phyloP scores from a whole-genome alignment of 2,888 invertebrate species.

The Dorcus parallelipipedus region DNA sequence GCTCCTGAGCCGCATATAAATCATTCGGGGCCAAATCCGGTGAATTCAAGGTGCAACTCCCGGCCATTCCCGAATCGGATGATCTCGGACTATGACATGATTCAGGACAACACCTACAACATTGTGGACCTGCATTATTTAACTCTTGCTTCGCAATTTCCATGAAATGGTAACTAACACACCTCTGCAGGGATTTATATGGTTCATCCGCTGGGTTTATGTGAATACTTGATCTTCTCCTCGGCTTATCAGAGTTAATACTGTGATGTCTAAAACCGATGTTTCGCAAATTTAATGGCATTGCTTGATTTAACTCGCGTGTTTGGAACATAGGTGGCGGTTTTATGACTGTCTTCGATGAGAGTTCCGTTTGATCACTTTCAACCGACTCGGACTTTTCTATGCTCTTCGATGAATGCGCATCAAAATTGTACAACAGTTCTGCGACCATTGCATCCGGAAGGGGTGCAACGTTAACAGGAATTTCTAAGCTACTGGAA shows the following conservation, averaged over 20 bases:
- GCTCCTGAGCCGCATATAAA: constrained; percentile 27
- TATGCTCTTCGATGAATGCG: constrained; percentile 6
- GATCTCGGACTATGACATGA: constrained; percentile 60
- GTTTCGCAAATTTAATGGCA: constrained; percentile 35
- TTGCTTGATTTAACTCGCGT: constrained; percentile 16
- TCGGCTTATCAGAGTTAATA: constrained; percentile 60
- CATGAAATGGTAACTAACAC: constrained; percentile 53
- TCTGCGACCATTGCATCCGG: constrained; percentile 56
- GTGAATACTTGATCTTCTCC: constrained; percentile 46
- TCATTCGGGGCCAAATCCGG: constrained; percentile 56
- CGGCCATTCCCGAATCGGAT: constrained; percentile 83
- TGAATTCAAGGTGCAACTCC: constrained; percentile 72
- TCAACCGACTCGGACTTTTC: constrained; percentile 35
- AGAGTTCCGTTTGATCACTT: constrained; percentile 27
- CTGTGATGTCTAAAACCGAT: constrained; percentile 53
- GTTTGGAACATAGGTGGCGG: constrained; percentile 63
- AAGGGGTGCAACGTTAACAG: constrained; percentile 47
- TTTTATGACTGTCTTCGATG: constrained; percentile 42
- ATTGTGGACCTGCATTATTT: too few species aligned
- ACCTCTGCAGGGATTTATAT: constrained; percentile 43
- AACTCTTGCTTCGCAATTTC: constrained; percentile 23
- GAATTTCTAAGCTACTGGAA: constrained; percentile 57
- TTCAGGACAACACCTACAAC: constrained; percentile 16
- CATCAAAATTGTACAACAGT: constrained; percentile 52
- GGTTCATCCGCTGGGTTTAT: constrained; percentile 23